A percentile compares a stretch with the other conserved stretches of the same genome.
phyloP scores from a whole-genome alignment of 2,797 vertebrate genomes.

The Esox lucius region DNA sequence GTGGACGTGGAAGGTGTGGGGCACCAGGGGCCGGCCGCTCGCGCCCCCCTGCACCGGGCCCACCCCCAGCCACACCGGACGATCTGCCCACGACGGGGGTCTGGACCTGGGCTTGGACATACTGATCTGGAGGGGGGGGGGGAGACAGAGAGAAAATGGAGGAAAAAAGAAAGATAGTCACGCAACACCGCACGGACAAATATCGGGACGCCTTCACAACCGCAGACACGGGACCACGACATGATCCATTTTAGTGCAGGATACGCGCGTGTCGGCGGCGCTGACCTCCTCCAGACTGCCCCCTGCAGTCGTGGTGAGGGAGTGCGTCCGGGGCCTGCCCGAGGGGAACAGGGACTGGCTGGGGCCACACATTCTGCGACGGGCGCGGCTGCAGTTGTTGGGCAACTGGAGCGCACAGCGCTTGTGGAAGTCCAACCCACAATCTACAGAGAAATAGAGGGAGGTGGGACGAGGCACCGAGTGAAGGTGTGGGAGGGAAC shows the following conservation, averaged over 20 bases:
- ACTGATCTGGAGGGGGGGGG: constrained; percentile 65
- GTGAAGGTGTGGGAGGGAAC: neutral
- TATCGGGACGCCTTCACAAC: too few relatives aligned
- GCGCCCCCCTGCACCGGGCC: constrained; percentile 31
- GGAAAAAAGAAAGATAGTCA: neutral
- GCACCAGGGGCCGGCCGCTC: constrained; percentile 55
- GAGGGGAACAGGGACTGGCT: constrained; percentile 76
- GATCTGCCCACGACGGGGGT: constrained; percentile 67
- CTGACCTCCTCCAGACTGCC: constrained; percentile 76
- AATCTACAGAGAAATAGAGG: constrained; percentile 66
- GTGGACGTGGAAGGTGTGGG: constrained; percentile 82
- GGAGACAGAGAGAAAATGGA: neutral
- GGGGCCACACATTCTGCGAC: constrained; percentile 77
- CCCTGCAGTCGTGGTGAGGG: constrained; percentile 67
- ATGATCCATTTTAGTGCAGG: neutral
- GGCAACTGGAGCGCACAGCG: constrained; percentile 83
- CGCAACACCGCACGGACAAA: too few relatives aligned
- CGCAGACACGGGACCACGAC: too few relatives aligned
- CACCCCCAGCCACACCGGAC: constrained; percentile 64
- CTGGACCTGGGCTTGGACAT: constrained; percentile 63
- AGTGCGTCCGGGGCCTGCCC: constrained; percentile 46
- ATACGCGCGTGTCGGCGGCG: neutral
- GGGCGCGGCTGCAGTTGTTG: constrained; percentile 74
- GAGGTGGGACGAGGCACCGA: neutral
- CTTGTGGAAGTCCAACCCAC: constrained; percentile 88